Conservation (phyloP, 2,888 invertebrate genomes). For the Lepidocyrtinus sp. region DNA sequence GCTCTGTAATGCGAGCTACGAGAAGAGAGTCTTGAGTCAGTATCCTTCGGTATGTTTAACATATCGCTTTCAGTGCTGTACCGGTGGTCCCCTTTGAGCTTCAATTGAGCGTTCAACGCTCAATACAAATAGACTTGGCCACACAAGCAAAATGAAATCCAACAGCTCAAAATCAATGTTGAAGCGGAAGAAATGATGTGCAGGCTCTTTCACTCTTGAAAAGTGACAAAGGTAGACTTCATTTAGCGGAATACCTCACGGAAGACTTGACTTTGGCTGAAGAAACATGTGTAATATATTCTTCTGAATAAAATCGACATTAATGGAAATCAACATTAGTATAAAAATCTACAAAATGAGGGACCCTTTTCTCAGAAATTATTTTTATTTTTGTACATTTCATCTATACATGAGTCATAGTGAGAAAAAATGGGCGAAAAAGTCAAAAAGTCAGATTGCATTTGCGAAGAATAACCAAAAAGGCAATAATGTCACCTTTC, state of each 20-base stretch:
- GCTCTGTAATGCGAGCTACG: too few species aligned
- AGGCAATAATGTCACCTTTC: constrained; percentile 51
- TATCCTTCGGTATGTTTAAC: constrained; percentile 61
- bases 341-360: not conserved
- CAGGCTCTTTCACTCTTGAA: not conserved
- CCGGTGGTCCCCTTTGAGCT: constrained; percentile 64
- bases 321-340: not conserved
- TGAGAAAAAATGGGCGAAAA: constrained; percentile 38
- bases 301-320: not conserved
- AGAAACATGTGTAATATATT: not conserved
- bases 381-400: too few species aligned
- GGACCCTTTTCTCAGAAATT: too few species aligned
- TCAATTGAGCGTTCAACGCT: constrained; percentile 61
- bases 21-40: constrained; percentile 55
- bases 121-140: constrained; percentile 64
- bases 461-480: not conserved
- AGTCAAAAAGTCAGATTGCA: constrained; percentile 49
- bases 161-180: too few species aligned
- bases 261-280: not conserved
- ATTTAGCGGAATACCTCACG: too few species aligned
- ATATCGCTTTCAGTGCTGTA: constrained; percentile 62
- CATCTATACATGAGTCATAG: not conserved
- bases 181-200: too few species aligned
- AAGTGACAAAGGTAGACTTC: not conserved
- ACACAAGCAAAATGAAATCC: constrained; percentile 44